Evolutionary conservation across 2,797 vertebrate species (phyloP).

Genomic region (Sciaenops ocellatus): DNA sequence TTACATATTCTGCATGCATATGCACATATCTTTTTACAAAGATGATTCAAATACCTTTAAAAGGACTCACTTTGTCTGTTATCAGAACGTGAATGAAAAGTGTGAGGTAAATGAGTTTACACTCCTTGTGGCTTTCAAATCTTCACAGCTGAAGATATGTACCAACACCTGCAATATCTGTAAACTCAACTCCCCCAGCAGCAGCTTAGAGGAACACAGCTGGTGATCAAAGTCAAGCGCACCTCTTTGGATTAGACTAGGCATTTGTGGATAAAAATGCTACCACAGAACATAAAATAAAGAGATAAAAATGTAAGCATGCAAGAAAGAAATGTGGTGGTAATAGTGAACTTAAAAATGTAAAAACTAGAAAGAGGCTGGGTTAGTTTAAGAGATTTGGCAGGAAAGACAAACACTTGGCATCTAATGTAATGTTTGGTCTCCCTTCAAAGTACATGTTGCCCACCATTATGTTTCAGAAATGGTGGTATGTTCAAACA

Average conservation of each 20-base stretch:
- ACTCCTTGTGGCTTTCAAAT: slow-evolving; percentile 16
- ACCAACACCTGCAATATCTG: slow-evolving; percentile 37
- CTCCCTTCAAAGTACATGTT: slow-evolving; percentile 51
- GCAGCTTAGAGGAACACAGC: slow-evolving; percentile 39
- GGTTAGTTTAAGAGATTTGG: slow-evolving; percentile 26
- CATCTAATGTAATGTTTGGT: slow-evolving; percentile 54
- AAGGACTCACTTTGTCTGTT: neutral
- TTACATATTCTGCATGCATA: no score
- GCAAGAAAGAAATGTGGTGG: neutral
- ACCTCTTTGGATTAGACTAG: neutral
- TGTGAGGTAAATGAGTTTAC: slow-evolving; percentile 12
- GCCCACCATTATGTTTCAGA: slow-evolving; percentile 55
- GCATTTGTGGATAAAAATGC: slow-evolving; percentile 22
- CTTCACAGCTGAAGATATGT: slow-evolving; percentile 16
- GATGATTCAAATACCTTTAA: neutral
- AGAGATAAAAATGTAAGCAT: slow-evolving; percentile 23
- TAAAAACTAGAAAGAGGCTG: neutral
- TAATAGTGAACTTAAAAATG: slow-evolving; percentile 7
- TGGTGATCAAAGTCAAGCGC: slow-evolving; percentile 50
- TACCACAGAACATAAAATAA: slow-evolving; percentile 29
- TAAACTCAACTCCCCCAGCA: slow-evolving; percentile 20
- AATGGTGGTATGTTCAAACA: slow-evolving; percentile 61
- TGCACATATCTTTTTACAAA: no score
- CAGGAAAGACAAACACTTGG: slow-evolving; percentile 37
- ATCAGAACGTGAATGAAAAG: neutral